A percentile compares a stretch with the other conserved stretches of the same genome.
Conservation (phyloP, 1,140 invertebrate species). For the Drosophila pseudoobscura region DNA sequence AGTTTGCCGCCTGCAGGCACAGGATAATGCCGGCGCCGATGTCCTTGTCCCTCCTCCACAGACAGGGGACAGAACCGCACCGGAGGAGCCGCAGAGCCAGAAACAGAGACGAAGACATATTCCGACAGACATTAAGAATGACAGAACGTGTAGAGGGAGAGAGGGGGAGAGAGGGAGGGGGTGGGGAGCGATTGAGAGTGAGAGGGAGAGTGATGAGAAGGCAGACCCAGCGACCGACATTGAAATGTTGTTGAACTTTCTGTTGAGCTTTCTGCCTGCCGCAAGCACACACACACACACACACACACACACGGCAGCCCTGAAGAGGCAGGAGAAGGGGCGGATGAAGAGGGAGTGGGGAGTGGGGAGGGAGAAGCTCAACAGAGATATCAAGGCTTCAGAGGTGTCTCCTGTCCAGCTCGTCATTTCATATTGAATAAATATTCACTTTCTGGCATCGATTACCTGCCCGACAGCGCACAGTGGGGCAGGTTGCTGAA, state of each 20-base stretch:
- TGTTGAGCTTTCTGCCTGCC: slow-evolving; percentile 25
- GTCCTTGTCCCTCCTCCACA: slow-evolving; percentile 32
- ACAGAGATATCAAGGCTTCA: slow-evolving; percentile 18
- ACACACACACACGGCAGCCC: slow-evolving; percentile 22
- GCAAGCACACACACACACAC: slow-evolving; percentile 19
- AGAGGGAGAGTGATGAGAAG: slow-evolving; percentile 5
- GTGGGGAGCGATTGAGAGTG: no score
- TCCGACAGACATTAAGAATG: slow-evolving; percentile 42
- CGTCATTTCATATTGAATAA: slow-evolving; percentile 46
- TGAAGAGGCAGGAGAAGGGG: neutral
- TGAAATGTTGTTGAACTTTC: slow-evolving; percentile 78
- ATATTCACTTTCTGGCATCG: slow-evolving; percentile 51
- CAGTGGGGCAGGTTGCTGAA: neutral
- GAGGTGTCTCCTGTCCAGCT: slow-evolving; percentile 23
- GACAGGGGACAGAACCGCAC: neutral
- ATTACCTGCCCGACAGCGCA: slow-evolving; percentile 20
- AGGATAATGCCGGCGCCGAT: slow-evolving; percentile 56
- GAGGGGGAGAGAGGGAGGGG: slow-evolving; percentile 1
- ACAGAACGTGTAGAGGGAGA: slow-evolving; percentile 20
- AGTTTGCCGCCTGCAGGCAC: slow-evolving; percentile 45
- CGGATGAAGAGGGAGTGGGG: neutral
- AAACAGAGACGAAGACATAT: slow-evolving; percentile 16
- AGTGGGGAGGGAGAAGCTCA: neutral
- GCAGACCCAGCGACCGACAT: slow-evolving; percentile 51
- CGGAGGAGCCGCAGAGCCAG: slow-evolving; percentile 6